phyloP scores from a whole-genome alignment of 2,113 vertebrate genomes.

The Coryphaenoides rupestris region DNA sequence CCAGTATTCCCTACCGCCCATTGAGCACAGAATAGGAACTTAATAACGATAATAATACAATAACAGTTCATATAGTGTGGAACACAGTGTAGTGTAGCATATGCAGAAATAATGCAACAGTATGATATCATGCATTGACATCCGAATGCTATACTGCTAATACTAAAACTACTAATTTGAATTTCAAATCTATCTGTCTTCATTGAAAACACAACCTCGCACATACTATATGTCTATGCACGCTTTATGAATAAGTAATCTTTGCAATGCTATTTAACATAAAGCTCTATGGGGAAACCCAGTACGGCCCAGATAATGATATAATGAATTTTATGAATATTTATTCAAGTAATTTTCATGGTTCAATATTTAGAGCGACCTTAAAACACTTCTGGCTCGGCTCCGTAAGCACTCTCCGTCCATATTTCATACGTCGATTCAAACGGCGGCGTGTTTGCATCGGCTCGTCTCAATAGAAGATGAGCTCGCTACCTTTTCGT shows the following conservation, averaged over 20 bases:
- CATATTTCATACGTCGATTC: slow-evolving; percentile 18
- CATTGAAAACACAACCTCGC: too few species aligned
- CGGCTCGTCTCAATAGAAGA: slow-evolving; percentile 14
- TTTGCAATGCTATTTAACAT: not conserved
- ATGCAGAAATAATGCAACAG: too few species aligned
- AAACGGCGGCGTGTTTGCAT: slow-evolving; percentile 17
- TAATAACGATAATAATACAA: too few species aligned
- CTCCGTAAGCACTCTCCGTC: slow-evolving; percentile 2
- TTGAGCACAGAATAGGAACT: too few species aligned
- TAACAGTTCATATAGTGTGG: too few species aligned
- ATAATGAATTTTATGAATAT: slow-evolving; percentile 9
- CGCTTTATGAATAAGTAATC: not conserved
- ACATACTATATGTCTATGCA: not conserved
- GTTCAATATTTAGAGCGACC: slow-evolving; percentile 18
- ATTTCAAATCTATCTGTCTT: too few species aligned
- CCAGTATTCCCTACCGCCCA: too few species aligned
- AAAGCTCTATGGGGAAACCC: not conserved
- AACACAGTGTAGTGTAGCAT: too few species aligned
- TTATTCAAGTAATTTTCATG: slow-evolving; percentile 2
- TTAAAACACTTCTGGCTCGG: slow-evolving; percentile 14
- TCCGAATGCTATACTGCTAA: too few species aligned
- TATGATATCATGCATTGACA: too few species aligned
- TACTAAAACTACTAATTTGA: too few species aligned
- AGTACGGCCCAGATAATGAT: not conserved
- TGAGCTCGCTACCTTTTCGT: slow-evolving; percentile 11